Percentiles rank a stretch among this genome's conserved stretches.
These are phyloP conservation scores for Oscheius sp. DNA, from an alignment of 2,888 invertebrate genomes.

Conservation along the genomic window DNA sequence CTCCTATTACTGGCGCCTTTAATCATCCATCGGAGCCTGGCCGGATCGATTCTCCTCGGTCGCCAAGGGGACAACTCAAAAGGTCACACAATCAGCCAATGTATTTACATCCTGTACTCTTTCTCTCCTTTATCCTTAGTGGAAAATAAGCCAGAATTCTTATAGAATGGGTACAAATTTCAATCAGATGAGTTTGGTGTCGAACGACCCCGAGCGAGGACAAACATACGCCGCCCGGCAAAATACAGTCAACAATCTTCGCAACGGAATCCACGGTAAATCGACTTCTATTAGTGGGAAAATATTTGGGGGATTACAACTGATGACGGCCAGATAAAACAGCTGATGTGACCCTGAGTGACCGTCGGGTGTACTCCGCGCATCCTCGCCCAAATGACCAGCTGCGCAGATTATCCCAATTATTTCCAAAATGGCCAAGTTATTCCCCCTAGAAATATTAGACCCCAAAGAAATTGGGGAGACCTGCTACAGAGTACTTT, in stretches of 20 bases:
- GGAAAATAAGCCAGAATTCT: not conserved
- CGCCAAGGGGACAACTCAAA: not conserved
- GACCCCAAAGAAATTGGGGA: too few species aligned
- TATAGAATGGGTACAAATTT: conserved; percentile 22
- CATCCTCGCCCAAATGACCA: too few species aligned
- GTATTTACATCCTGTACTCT: not conserved
- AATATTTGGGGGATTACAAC: not conserved
- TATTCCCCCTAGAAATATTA: too few species aligned
- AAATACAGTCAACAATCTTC: not conserved
- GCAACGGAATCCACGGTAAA: not conserved
- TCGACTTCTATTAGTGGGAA: too few species aligned
- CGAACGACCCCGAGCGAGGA: conserved; percentile 17
- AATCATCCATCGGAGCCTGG: conserved; percentile 6
- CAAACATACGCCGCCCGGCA: conserved; percentile 5
- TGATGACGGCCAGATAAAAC: not conserved
- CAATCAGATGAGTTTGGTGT: not conserved
- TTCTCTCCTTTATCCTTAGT: not conserved
- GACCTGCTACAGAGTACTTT: too few species aligned
- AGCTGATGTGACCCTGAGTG: too few species aligned
- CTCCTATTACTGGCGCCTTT: conserved; percentile 9
- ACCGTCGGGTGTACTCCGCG: too few species aligned
- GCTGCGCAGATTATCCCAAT: too few species aligned
- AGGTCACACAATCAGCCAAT: too few species aligned
- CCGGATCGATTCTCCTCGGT: not conserved
- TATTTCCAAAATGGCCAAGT: too few species aligned